Evolutionary conservation across 2,797 vertebrate species (phyloP), one percentile per base, ranked within the genome.

Genomic region (Mus minutoides): DNA sequence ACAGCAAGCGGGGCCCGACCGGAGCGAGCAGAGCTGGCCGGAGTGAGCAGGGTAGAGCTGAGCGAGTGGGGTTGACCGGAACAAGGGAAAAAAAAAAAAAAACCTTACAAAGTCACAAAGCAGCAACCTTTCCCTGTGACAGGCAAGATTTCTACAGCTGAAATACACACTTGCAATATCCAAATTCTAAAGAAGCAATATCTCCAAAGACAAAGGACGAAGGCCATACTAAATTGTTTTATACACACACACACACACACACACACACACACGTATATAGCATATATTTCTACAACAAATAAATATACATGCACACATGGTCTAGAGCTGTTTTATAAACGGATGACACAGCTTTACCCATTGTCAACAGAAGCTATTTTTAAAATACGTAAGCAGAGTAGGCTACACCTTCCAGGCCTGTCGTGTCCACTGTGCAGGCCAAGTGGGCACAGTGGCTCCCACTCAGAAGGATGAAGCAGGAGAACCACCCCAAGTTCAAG

Each of bases 131-230:
- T 77, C 89, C 46, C 60, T 5, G 67, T 6, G 6, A 84, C 12
- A 58, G 40, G 26, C 29, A 84, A 94, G 64, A 93, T 46, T 64
- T 89, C 86, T 90, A 78, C 8, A 90, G 80, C 85, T 92, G 71
- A 95, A 78, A 91, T 73, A 85, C 2, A 91, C 0, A 88, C 6
- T 21, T 60, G 56, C 21, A 91, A 64, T 49, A 85, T 43, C n/a
- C 34, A 91, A 92, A 90, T 21, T 85, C n/a, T 76, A 92, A 89
- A 95, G 46, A 75, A 86, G 29, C n/a, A 62, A 82, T 22, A 4
- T 34, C 19, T 52, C 31, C 60, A 86, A 67, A 64, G 80, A 49
- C 9, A 26, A 83, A 69, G 1, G 46, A 83, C 75, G 69, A 54
- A 79, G 73, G 13, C 76, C 52, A 19, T 2, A 73, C n/a, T 90